Percentiles rank a stretch among this genome's conserved stretches.
These are phyloP conservation scores for Typhlichthys eigenmanni DNA, from an alignment of 2,797 vertebrate species.

Conservation along the genomic window DNA sequence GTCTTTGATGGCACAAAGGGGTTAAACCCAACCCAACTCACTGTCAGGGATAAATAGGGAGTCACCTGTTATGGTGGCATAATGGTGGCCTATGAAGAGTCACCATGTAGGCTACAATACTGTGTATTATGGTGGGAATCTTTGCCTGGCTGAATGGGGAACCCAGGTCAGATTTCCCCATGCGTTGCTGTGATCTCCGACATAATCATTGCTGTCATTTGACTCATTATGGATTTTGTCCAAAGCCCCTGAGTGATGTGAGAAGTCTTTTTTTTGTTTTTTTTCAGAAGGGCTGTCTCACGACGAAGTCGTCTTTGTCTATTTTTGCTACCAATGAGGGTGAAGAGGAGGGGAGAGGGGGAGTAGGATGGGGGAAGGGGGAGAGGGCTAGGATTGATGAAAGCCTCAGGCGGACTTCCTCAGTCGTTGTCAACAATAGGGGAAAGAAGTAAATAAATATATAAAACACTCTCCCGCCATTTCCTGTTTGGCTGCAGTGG, in stretches of 20 bases:
- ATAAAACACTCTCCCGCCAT: slow-evolving; percentile 40
- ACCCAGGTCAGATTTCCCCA: slow-evolving; percentile 83
- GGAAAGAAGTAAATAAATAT: too few relatives aligned
- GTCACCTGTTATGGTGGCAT: slow-evolving; percentile 81
- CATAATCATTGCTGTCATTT: slow-evolving; percentile 91
- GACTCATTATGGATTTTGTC: slow-evolving; percentile 89
- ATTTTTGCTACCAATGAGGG: slow-evolving; percentile 30
- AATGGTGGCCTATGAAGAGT: slow-evolving; percentile 78
- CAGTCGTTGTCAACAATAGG: slow-evolving; percentile 53
- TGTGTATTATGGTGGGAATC: slow-evolving; percentile 87
- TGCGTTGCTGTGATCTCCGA: slow-evolving; percentile 82
- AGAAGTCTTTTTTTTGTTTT: slow-evolving; percentile 76
- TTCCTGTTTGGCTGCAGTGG: slow-evolving; percentile 63
- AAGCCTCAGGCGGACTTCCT: slow-evolving; percentile 55
- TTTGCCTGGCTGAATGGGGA: slow-evolving; percentile 75
- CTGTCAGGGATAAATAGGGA: slow-evolving; percentile 66
- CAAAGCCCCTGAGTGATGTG: slow-evolving; percentile 88
- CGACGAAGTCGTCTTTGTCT: slow-evolving; percentile 80
- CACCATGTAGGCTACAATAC: slow-evolving; percentile 75
- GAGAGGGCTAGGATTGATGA: slow-evolving; percentile 42
- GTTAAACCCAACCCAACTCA: slow-evolving; percentile 75
- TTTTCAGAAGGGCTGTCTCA: slow-evolving; percentile 49
- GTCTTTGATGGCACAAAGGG: slow-evolving; percentile 80
- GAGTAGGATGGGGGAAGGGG: background rate
- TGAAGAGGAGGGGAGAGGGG: too few relatives aligned